Evolutionary conservation across 2,797 vertebrate species (phyloP).

Genomic region (Urosaurus nigricauda): DNA sequence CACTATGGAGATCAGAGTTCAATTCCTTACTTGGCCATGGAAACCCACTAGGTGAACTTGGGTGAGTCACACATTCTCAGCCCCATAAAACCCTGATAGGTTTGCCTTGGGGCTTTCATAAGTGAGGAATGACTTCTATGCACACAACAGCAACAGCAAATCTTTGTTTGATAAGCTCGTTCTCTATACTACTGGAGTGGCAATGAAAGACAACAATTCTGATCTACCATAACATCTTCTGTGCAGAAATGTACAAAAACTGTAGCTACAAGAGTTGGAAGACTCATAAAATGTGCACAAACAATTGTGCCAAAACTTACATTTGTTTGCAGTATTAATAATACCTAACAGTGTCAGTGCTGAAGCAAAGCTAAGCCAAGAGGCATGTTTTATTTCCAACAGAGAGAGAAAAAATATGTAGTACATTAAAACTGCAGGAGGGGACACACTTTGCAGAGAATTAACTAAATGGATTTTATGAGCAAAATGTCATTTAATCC

Average conservation of each 20-base stretch:
- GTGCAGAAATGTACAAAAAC: slow-evolving; percentile 24
- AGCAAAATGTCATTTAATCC: slow-evolving; percentile 71
- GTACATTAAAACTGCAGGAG: slow-evolving; percentile 58
- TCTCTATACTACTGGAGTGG: not conserved
- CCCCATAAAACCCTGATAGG: no score
- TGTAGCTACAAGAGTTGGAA: not conserved
- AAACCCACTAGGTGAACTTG: no score
- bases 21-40: no score
- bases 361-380: slow-evolving; percentile 57
- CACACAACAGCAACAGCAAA: not conserved
- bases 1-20: no score
- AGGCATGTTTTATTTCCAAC: slow-evolving; percentile 48
- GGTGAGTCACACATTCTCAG: no score
- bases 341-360: slow-evolving; percentile 18
- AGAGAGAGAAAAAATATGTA: slow-evolving; percentile 59
- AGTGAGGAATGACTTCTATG: no score
- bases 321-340: slow-evolving; percentile 31
- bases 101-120: no score
- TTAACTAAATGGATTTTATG: slow-evolving; percentile 73
- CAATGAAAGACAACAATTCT: not conserved
- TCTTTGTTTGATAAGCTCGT: not conserved
- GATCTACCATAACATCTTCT: not conserved
- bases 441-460: slow-evolving; percentile 65
- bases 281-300: slow-evolving; percentile 18
- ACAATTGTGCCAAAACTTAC: slow-evolving; percentile 29